phyloP scores from a whole-genome alignment of 2,797 vertebrate species.

The Cyclopterus lumpus region DNA sequence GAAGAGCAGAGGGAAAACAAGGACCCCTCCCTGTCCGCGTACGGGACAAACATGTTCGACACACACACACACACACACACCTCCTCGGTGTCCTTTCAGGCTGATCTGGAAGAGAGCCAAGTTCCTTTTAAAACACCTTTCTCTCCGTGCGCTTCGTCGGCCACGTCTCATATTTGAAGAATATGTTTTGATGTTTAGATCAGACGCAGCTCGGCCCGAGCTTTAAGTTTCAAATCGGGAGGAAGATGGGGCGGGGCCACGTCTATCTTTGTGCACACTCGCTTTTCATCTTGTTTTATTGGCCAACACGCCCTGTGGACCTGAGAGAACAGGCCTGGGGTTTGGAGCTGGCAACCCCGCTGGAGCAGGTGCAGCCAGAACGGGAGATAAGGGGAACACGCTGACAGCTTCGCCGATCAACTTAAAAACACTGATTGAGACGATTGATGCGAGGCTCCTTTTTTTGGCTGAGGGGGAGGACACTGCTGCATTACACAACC shows the following conservation, averaged over 20 bases:
- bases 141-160: background rate
- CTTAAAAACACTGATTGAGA: constrained; percentile 63
- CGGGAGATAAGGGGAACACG: constrained; percentile 64
- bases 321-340: constrained; percentile 25
- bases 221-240: constrained; percentile 22
- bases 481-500: constrained; percentile 19
- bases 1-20: constrained; percentile 80
- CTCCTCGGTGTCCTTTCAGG: constrained; percentile 45
- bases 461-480: constrained; percentile 26
- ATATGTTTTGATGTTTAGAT: constrained; percentile 59
- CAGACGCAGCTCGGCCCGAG: constrained; percentile 18
- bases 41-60: constrained; percentile 71
- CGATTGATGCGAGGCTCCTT: constrained; percentile 33
- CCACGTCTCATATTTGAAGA: constrained; percentile 34
- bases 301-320: constrained; percentile 51
- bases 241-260: constrained; percentile 36
- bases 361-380: constrained; percentile 76
- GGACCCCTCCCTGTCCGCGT: constrained; percentile 77
- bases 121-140: constrained; percentile 56
- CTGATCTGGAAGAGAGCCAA: constrained; percentile 48
- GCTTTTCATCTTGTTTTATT: constrained; percentile 69
- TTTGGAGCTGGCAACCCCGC: constrained; percentile 50
- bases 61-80: constrained; percentile 60
- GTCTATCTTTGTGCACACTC: constrained; percentile 50
- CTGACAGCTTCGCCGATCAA: constrained; percentile 62